phyloP scores from a whole-genome alignment of 2,888 invertebrate species.

The Yponomeuta evonymella region DNA sequence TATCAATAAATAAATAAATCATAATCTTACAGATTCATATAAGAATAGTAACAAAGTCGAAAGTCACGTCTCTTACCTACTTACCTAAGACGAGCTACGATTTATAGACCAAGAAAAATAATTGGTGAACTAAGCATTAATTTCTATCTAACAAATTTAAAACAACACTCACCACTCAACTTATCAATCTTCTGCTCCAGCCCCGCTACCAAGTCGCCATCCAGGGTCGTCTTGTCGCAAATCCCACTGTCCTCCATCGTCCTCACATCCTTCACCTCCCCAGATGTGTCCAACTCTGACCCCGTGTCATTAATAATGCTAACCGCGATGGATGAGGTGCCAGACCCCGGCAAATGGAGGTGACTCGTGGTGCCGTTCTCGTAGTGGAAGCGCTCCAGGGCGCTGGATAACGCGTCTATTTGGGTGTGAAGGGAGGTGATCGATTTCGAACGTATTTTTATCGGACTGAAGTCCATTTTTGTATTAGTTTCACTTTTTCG shows the following conservation, averaged over 20 bases:
- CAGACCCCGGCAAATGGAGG: background rate
- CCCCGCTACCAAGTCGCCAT: conserved; percentile 31
- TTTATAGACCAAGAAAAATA: too few relatives aligned
- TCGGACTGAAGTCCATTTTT: conserved; percentile 1
- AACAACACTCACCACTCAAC: conserved; percentile 38
- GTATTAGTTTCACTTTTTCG: background rate
- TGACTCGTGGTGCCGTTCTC: background rate
- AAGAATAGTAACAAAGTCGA: too few relatives aligned
- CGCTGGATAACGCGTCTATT: background rate
- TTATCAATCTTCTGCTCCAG: conserved; percentile 53
- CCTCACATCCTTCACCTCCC: conserved; percentile 29
- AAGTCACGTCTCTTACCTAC: too few relatives aligned
- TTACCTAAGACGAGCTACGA: too few relatives aligned
- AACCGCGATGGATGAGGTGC: conserved; percentile 15
- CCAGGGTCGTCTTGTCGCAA: conserved; percentile 26
- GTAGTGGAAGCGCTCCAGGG: conserved; percentile 13
- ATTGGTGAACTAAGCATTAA: too few relatives aligned
- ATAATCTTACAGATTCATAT: too few relatives aligned
- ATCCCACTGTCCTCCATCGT: conserved; percentile 33
- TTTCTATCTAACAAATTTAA: too few relatives aligned
- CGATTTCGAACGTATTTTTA: background rate
- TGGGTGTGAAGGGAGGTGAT: background rate
- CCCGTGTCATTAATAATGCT: conserved; percentile 9
- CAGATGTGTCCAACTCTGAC: background rate
- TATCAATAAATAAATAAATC: too few relatives aligned